Conservation (phyloP, 2,888 invertebrate genomes). For the Oscheius sp. region DNA sequence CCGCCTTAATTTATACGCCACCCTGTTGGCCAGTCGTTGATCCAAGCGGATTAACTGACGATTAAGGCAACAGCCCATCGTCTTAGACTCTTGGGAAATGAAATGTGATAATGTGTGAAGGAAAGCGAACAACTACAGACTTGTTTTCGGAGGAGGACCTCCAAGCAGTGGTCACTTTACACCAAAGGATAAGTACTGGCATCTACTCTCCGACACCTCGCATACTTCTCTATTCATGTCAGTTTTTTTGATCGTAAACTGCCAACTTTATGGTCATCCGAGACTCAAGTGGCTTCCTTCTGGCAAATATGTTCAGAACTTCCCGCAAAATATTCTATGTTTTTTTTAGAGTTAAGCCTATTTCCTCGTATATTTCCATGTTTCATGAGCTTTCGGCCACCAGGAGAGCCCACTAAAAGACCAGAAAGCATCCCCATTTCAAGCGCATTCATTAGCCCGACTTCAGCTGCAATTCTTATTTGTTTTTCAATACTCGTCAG, state of each 20-base stretch:
- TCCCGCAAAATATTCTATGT: too few species aligned
- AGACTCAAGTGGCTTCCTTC: too few species aligned
- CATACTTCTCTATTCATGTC: too few species aligned
- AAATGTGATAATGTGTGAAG: neutral
- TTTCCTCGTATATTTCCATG: too few species aligned
- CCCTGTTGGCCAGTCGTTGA: neutral
- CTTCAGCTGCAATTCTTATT: neutral
- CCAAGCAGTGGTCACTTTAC: slow-evolving; percentile 28
- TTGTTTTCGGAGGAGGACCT: slow-evolving; percentile 12
- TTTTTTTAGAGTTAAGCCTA: too few species aligned
- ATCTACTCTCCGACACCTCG: too few species aligned
- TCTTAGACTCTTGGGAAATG: neutral
- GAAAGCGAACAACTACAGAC: neutral
- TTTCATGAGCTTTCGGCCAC: too few species aligned
- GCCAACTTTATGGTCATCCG: too few species aligned
- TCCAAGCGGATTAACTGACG: neutral
- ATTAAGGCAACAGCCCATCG: neutral
- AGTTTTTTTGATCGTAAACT: too few species aligned
- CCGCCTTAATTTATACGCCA: slow-evolving; percentile 14
- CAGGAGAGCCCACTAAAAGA: too few species aligned
- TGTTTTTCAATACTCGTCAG: neutral
- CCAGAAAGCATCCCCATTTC: too few species aligned
- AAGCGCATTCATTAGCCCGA: neutral
- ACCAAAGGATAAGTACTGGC: neutral
- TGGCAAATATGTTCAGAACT: too few species aligned